Conservation (phyloP, 2,797 vertebrate species). For the Melanotaenia nigrans region DNA sequence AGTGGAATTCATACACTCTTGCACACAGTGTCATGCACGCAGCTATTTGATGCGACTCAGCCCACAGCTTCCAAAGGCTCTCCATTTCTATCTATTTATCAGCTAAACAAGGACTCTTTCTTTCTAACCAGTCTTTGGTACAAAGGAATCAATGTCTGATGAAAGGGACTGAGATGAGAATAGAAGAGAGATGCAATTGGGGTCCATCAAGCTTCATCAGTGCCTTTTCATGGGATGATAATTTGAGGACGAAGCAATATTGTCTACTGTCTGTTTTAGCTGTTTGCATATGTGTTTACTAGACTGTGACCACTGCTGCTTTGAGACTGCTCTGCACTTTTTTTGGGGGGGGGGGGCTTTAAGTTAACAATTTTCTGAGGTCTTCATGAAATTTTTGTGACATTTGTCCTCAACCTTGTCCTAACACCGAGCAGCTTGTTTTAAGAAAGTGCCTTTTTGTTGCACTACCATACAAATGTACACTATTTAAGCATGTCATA, state of each 20-base stretch:
- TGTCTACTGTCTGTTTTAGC: not conserved
- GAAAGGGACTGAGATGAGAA: slow-evolving; percentile 51
- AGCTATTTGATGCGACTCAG: slow-evolving; percentile 45
- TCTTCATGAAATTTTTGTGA: too few relatives aligned
- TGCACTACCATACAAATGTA: too few relatives aligned
- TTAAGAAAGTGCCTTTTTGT: too few relatives aligned
- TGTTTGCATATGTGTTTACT: not conserved
- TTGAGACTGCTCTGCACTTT: too few relatives aligned
- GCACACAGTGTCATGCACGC: not conserved
- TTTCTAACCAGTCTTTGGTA: slow-evolving; percentile 46
- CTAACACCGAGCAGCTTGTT: too few relatives aligned
- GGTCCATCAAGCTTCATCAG: slow-evolving; percentile 40
- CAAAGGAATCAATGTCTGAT: slow-evolving; percentile 56
- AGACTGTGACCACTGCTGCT: too few relatives aligned
- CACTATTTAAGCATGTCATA: too few relatives aligned
- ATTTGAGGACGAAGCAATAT: slow-evolving; percentile 11
- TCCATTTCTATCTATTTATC: slow-evolving; percentile 34
- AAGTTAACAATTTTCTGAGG: not conserved
- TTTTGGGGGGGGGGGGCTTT: too few relatives aligned
- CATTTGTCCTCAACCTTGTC: too few relatives aligned
- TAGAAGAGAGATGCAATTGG: slow-evolving; percentile 31
- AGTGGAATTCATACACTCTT: slow-evolving; percentile 1
- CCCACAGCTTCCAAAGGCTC: slow-evolving; percentile 39
- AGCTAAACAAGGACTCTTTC: slow-evolving; percentile 46
- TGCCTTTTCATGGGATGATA: slow-evolving; percentile 30